Percentiles rank a stretch among this genome's conserved stretches.
Evolutionary conservation across 2,113 vertebrate species (phyloP).

Genomic region (Psittacara wagleri): DNA sequence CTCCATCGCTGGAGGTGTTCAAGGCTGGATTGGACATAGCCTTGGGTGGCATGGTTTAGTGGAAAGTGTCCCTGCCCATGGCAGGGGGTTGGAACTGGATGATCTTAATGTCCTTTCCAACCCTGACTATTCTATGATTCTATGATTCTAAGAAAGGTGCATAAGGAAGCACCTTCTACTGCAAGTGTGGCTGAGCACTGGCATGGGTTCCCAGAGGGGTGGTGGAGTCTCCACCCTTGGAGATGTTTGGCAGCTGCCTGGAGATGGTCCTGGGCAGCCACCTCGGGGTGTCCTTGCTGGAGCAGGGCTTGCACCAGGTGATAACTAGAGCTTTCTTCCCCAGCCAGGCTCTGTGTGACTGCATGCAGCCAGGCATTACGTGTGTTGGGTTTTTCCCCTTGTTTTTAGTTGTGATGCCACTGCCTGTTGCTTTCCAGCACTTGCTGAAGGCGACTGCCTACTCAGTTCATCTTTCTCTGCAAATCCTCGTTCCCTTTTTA

Average conservation of each 20-base stretch:
- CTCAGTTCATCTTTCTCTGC: background rate
- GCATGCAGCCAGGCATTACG: background rate
- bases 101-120: too few species aligned
- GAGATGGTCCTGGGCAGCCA: fast-evolving
- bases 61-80: too few species aligned
- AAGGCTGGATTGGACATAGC: too few species aligned
- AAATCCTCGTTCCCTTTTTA: background rate
- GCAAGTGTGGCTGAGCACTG: background rate
- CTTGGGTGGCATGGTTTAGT: too few species aligned
- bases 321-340: background rate
- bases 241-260: fast-evolving
- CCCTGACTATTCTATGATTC: too few species aligned
- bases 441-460: background rate
- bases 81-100: too few species aligned
- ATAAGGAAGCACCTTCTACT: fast-evolving
- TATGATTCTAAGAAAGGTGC: too few species aligned
- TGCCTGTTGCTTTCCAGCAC: background rate
- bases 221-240: background rate
- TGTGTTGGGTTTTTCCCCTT: background rate
- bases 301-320: too few species aligned
- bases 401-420: background rate
- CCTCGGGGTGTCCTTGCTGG: too few species aligned
- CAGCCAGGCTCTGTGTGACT: background rate
- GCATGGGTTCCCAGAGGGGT: too few species aligned
- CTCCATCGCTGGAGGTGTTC: too few species aligned